A percentile compares a stretch with the other conserved stretches of the same genome.
Conservation (phyloP, 2,797 vertebrate genomes). For the Sebastes cheni region DNA sequence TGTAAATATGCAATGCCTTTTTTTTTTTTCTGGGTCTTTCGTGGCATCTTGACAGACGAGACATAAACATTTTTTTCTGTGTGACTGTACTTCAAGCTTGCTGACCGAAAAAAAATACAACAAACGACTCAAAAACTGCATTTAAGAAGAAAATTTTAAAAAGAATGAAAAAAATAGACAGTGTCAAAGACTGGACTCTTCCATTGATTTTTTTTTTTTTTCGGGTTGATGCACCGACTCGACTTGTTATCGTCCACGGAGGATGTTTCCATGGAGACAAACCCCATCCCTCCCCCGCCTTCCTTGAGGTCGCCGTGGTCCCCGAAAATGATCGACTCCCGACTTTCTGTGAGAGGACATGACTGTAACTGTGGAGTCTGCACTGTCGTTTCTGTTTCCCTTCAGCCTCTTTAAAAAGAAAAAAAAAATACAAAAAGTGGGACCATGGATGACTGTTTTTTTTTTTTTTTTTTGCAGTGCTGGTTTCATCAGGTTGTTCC, state of each 20-base stretch:
- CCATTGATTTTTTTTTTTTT: neutral
- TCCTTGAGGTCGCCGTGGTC: constrained; percentile 11
- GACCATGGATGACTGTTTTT: constrained; percentile 31
- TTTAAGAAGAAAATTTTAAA: constrained; percentile 15
- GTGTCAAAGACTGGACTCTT: constrained; percentile 39
- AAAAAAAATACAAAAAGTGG: constrained; percentile 20
- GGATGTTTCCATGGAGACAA: constrained; percentile 63
- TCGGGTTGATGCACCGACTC: neutral
- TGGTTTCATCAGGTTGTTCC: constrained; percentile 67
- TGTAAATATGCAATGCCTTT: constrained; percentile 83
- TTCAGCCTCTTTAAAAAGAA: neutral
- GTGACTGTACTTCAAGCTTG: constrained; percentile 58
- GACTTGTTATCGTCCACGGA: constrained; percentile 9
- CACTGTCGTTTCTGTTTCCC: constrained; percentile 37
- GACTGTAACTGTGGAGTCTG: constrained; percentile 50
- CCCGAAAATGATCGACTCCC: neutral
- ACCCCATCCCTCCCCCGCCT: constrained; percentile 8
- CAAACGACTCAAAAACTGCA: constrained; percentile 38
- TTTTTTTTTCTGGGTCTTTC: constrained; percentile 7
- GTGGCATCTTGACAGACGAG: constrained; percentile 52
- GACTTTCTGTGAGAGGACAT: constrained; percentile 33
- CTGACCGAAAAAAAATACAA: constrained; percentile 38
- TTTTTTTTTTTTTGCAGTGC: constrained; percentile 46
- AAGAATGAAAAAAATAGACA: neutral
- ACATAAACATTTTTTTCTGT: constrained; percentile 31